phyloP scores from a whole-genome alignment of 2,113 vertebrate genomes.

The Hucho hucho region DNA sequence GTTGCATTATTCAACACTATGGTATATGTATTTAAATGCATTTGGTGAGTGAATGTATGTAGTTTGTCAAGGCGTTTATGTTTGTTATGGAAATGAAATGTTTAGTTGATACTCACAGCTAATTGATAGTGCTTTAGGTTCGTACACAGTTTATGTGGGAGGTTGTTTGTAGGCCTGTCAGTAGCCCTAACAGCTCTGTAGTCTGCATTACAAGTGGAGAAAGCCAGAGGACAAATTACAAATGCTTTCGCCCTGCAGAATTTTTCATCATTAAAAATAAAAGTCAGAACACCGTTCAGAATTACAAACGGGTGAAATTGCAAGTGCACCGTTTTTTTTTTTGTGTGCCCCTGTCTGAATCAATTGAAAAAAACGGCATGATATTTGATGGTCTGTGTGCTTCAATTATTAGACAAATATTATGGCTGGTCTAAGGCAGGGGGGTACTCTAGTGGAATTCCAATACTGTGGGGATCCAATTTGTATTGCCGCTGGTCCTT shows the following conservation, averaged over 20 bases:
- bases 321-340: constrained; percentile 44
- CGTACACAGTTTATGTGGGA: constrained; percentile 14
- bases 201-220: constrained; percentile 33
- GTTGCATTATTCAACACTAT: constrained; percentile 31
- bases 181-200: constrained; percentile 10
- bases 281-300: constrained; percentile 42
- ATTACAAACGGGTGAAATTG: constrained; percentile 59
- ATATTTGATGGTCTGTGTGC: constrained; percentile 75
- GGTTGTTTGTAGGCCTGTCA: constrained; percentile 35
- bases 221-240: constrained; percentile 53
- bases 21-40: background rate
- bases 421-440: constrained; percentile 64
- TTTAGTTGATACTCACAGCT: constrained; percentile 27
- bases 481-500: constrained; percentile 73
- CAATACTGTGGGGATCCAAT: constrained; percentile 68
- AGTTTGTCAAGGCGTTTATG: constrained; percentile 23
- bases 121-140: constrained; percentile 15
- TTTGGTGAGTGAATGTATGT: background rate
- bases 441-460: constrained; percentile 63
- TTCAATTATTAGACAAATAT: constrained; percentile 78
- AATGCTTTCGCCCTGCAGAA: constrained; percentile 44
- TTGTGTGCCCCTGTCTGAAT: constrained; percentile 64
- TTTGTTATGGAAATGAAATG: constrained; percentile 27
- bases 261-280: constrained; percentile 56
- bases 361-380: constrained; percentile 73